Evolutionary conservation across 2,888 invertebrate species (phyloP), one percentile per base, ranked within the genome.

Genomic region (Cremastinae sp.): DNA sequence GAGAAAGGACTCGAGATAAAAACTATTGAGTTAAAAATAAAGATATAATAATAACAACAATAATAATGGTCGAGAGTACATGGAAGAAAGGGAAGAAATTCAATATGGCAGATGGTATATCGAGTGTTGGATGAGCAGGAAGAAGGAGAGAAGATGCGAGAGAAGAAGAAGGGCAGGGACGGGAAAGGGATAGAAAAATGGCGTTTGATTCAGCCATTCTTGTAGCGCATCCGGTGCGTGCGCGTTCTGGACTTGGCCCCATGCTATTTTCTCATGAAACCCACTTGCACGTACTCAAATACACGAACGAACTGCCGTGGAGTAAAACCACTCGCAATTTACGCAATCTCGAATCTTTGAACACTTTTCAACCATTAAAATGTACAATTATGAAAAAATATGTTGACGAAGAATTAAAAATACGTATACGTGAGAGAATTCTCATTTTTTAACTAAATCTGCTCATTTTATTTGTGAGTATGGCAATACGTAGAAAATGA

Each of bases 171-270:
- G 55, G 14, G 37, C 35, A 14, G 22, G 22, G n/a, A 43, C 9
- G 51, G 14, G 39, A 65, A 35, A 22, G 65, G 47, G 20, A 69
- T 56, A 62, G 43, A 76, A 69, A 76, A 76, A 76, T 76, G 76
- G 76, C 76, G 73, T 76, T 73, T 72, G 72, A 76, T 76, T 76
- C 76, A 65, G 69, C 68, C 64, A 76, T 76, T 76, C 73, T 73
- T 73, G 76, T 49, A 55, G 69, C 68, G 73, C 72, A 76, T 76
- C 76, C 76, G 76, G 76, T 76, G 76, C 72, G 76, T 73, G 73
- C 59, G 76, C 62, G 75, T 61, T 73, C 74, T 59, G 37, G 55
- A 68, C 72, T 71, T 66, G 66, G 61, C 71, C 68, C 61, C 51
- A 18, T 20, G 56, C 69, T 64, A 39, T 58, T 62, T 58, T 65